A percentile compares a stretch with the other conserved stretches of the same genome.
Conservation (phyloP, 53 echinoderm and acorn worm genomes). For the Apostichopus leukothele region DNA sequence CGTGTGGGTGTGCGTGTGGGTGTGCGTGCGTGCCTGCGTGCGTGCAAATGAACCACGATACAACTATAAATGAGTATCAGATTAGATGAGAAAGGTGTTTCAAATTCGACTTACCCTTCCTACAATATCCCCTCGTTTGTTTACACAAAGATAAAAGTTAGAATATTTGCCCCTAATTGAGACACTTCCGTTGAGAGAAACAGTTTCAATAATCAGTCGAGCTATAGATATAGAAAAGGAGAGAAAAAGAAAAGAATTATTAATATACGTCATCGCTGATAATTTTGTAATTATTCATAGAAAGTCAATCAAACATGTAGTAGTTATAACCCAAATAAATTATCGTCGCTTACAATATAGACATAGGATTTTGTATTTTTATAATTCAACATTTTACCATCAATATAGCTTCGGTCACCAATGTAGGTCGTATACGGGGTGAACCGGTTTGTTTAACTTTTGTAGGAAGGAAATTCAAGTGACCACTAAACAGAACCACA, state of each 20-base stretch:
- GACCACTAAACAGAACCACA: constrained; percentile 25
- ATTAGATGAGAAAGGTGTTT: too few species aligned
- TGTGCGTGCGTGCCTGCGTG: too few species aligned
- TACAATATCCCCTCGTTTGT: constrained; percentile 67
- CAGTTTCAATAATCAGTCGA: constrained; percentile 55
- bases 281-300: too few species aligned
- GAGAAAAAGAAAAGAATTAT: not conserved
- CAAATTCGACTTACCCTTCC: constrained; percentile 66
- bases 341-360: too few species aligned
- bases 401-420: not conserved
- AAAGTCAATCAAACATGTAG: too few species aligned
- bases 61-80: too few species aligned
- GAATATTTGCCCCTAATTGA: constrained; percentile 61
- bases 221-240: constrained; percentile 49
- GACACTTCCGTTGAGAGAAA: constrained; percentile 48
- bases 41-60: too few species aligned
- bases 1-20: too few species aligned
- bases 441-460: not conserved
- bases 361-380: not conserved
- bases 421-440: not conserved
- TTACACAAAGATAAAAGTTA: constrained; percentile 65
- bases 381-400: not conserved
- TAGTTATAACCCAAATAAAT: too few species aligned
- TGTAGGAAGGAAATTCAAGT: constrained; percentile 12
- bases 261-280: too few species aligned